Percentiles rank a stretch among this genome's conserved stretches.
Evolutionary conservation across 2,113 vertebrate genomes (phyloP).

Genomic region (Lepisosteus osseus): DNA sequence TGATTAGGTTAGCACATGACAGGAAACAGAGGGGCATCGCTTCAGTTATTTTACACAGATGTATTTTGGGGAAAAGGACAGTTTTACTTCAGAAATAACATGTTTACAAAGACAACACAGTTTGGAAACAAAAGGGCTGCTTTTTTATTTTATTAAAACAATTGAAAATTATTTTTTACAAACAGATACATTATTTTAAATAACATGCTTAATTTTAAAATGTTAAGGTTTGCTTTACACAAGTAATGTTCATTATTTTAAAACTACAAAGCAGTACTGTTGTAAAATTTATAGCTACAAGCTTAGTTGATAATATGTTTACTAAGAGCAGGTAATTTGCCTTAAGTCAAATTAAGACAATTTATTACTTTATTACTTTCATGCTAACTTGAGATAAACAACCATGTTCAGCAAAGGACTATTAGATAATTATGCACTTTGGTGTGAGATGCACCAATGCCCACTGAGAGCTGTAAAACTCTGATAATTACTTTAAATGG

Average conservation of each 20-base stretch:
- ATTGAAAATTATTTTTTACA: not conserved
- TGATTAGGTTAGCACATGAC: no score
- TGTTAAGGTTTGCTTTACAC: not conserved
- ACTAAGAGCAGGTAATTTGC: constrained; percentile 63
- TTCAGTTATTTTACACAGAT: not conserved
- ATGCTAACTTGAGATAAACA: constrained; percentile 28
- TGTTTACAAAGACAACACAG: constrained; percentile 28
- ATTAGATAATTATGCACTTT: constrained; percentile 55
- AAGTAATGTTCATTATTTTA: not conserved
- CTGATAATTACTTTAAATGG: constrained; percentile 4
- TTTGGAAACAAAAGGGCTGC: not conserved
- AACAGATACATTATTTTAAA: not conserved
- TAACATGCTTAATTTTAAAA: not conserved
- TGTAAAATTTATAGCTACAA: constrained; percentile 19
- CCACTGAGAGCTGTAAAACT: constrained; percentile 42
- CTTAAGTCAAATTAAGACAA: constrained; percentile 52
- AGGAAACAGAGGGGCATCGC: no score
- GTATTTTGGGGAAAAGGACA: not conserved
- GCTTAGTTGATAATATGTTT: constrained; percentile 58
- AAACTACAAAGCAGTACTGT: constrained; percentile 22
- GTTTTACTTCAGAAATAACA: not conserved
- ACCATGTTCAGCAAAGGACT: constrained; percentile 31
- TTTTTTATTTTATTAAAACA: constrained; percentile 4
- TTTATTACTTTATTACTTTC: constrained; percentile 53
- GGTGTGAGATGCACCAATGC: constrained; percentile 45